Percentiles rank a stretch among this genome's conserved stretches.
Conservation (phyloP, 2,113 vertebrate genomes). For the Osmerus eperlanus region DNA sequence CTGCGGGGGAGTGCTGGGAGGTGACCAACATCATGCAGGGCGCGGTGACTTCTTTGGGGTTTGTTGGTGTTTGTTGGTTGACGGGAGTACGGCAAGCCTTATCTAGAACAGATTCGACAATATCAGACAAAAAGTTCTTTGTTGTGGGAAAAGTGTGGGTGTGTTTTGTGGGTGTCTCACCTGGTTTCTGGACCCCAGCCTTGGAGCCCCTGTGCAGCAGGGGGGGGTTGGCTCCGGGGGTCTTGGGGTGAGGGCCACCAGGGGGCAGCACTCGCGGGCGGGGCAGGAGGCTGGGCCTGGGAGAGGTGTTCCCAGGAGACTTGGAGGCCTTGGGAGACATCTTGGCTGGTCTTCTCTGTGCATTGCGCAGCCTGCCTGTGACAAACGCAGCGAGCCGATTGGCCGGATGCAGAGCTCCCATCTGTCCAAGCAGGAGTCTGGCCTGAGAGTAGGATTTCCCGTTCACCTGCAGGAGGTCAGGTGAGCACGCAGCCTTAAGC, state of each 20-base stretch:
- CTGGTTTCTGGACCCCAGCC: neutral
- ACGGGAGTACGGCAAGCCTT: too few species aligned
- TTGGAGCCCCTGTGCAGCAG: neutral
- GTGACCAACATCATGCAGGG: neutral
- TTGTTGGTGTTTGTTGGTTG: too few species aligned
- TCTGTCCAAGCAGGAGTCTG: constrained; percentile 86
- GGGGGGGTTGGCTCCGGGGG: neutral
- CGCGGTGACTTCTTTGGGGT: too few species aligned
- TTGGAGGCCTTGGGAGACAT: constrained; percentile 47
- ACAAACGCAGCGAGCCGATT: constrained; percentile 89
- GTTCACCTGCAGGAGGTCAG: constrained; percentile 80
- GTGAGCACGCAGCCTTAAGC: too few species aligned
- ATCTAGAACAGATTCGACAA: too few species aligned
- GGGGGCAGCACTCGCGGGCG: neutral
- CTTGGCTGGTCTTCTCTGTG: constrained; percentile 18
- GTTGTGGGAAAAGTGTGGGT: too few species aligned
- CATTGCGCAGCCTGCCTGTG: constrained; percentile 75
- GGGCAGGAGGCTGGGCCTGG: neutral
- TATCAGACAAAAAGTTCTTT: too few species aligned
- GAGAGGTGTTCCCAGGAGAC: constrained; percentile 12
- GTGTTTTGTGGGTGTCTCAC: neutral
- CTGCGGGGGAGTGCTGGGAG: neutral
- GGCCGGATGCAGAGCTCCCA: constrained; percentile 91
- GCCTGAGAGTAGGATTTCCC: constrained; percentile 87
- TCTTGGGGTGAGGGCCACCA: neutral